These are phyloP conservation scores for Suncus etruscus DNA, from an alignment of 2,113 vertebrate genomes.

Conservation along the genomic window DNA sequence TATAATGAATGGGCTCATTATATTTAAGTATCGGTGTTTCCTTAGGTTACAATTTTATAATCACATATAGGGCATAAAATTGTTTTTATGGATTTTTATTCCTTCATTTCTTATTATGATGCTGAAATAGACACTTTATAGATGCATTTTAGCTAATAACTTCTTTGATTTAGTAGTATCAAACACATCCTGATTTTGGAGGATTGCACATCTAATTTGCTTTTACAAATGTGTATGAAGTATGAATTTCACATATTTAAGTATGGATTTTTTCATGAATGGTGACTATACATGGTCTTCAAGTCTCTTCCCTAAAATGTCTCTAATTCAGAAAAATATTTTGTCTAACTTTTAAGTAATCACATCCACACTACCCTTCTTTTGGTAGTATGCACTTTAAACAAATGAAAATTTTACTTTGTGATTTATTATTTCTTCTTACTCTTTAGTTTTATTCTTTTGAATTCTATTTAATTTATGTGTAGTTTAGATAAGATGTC, in stretches of 20 bases:
- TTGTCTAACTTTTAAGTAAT: neutral
- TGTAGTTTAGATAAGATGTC: too few relatives aligned
- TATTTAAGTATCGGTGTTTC: neutral
- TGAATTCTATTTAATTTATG: neutral
- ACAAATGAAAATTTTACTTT: neutral
- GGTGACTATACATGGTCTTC: neutral
- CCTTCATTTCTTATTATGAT: neutral
- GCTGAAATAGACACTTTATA: neutral
- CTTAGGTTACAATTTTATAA: neutral
- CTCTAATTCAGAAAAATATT: neutral
- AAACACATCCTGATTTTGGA: conserved; percentile 1
- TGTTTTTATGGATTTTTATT: neutral
- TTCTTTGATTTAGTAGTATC: neutral
- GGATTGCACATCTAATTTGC: neutral
- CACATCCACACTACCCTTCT: neutral
- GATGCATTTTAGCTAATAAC: neutral
- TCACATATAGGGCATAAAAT: neutral
- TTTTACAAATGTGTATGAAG: conserved; percentile 40
- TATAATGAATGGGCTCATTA: neutral
- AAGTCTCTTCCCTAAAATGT: conserved; percentile 48
- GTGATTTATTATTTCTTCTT: neutral
- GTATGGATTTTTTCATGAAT: conserved; percentile 6
- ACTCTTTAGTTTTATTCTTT: neutral
- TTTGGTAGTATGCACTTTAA: accelerated
- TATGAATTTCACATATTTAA: conserved; percentile 53